phyloP scores from a whole-genome alignment of 2,113 vertebrate species.

The Actenoides lindsayi region DNA sequence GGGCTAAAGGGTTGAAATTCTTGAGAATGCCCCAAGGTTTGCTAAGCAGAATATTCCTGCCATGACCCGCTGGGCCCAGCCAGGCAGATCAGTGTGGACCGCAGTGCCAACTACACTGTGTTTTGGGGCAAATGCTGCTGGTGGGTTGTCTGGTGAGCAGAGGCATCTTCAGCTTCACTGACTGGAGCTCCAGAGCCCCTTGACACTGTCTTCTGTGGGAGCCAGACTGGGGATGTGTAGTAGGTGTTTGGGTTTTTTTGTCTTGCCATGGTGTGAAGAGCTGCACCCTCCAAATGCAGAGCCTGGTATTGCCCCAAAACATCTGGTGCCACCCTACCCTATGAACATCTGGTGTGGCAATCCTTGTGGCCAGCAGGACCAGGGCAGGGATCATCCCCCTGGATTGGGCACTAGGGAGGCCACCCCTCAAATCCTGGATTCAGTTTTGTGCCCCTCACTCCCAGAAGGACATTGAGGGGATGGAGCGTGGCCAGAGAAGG shows the following conservation, averaged over 20 bases:
- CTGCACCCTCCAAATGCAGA: background rate
- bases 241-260: background rate
- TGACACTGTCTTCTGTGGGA: background rate
- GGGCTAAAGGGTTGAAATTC: background rate
- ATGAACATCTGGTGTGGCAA: background rate
- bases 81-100: background rate
- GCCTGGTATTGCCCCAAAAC: background rate
- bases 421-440: too few species aligned
- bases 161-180: background rate
- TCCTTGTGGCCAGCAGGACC: too few species aligned
- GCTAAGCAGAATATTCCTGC: background rate
- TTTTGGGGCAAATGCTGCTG: background rate
- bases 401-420: too few species aligned
- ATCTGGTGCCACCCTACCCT: background rate
- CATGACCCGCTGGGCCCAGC: fast-evolving
- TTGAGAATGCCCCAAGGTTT: background rate
- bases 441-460: too few species aligned
- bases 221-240: background rate
- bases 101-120: fast-evolving
- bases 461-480: too few species aligned
- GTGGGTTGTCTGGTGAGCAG: background rate
- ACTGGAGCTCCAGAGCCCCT: background rate
- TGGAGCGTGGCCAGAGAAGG: too few species aligned
- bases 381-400: too few species aligned
- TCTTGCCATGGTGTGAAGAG: background rate